Percentiles rank a stretch among this genome's conserved stretches.
Conservation (phyloP, 1,140 invertebrate species). For the Andricus grossulariae region DNA sequence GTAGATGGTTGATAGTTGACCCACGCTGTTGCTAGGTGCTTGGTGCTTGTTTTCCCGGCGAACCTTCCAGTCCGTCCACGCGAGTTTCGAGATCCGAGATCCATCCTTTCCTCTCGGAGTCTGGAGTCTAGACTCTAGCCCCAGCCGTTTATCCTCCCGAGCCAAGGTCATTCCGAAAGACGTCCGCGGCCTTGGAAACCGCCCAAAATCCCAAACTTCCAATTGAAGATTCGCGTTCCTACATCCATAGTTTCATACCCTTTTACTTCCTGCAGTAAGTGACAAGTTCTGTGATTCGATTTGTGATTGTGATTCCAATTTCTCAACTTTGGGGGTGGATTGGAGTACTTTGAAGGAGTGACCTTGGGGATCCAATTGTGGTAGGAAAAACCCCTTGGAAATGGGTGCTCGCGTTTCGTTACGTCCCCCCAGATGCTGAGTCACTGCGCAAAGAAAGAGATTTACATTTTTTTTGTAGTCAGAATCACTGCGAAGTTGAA, state of each 20-base stretch:
- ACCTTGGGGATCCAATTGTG: neutral
- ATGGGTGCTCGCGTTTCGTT: neutral
- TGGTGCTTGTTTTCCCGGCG: constrained; percentile 38
- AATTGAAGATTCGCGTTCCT: neutral
- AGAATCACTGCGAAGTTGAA: too few relatives aligned
- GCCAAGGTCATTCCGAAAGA: constrained; percentile 20
- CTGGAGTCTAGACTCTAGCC: neutral
- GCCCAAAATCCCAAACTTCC: neutral
- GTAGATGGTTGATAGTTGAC: constrained; percentile 44
- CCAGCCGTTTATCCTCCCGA: neutral
- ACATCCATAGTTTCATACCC: neutral
- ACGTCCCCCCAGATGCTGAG: neutral
- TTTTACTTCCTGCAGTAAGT: neutral
- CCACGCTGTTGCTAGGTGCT: constrained; percentile 65
- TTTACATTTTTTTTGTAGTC: neutral
- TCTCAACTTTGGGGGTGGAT: neutral
- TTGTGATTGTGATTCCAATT: neutral
- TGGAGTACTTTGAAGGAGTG: neutral
- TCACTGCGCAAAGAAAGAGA: neutral
- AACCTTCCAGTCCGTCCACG: constrained; percentile 41
- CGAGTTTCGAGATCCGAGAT: constrained; percentile 17
- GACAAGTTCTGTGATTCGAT: neutral
- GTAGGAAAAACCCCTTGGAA: neutral
- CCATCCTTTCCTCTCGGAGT: constrained; percentile 9
- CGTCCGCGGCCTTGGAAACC: constrained; percentile 16